Evolutionary conservation across 2,113 vertebrate genomes (phyloP).

Genomic region (Chiloscyllium plagiosum): DNA sequence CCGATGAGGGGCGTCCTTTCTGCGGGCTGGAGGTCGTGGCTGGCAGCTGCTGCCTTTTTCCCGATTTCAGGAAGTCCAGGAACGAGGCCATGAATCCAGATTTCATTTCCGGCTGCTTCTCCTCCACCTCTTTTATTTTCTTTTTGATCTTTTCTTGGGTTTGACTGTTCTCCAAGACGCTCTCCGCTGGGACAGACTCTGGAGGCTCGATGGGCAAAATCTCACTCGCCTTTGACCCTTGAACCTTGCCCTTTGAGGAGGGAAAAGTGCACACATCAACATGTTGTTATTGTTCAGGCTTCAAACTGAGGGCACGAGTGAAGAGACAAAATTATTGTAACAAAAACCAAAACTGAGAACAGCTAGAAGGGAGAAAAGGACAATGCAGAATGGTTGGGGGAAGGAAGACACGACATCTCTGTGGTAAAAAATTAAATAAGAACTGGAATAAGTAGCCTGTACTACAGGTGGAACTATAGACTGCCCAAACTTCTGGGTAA

Average conservation of each 20-base stretch:
- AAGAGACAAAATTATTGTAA: background rate
- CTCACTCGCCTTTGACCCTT: conserved; percentile 53
- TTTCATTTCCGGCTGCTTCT: conserved; percentile 81
- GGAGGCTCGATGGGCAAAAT: conserved; percentile 44
- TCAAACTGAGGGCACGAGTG: background rate
- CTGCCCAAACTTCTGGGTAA: no score
- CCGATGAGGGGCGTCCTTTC: conserved; percentile 53
- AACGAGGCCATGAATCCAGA: conserved; percentile 88
- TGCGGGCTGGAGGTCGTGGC: conserved; percentile 61
- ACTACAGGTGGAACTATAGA: no score
- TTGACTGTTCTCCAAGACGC: conserved; percentile 62
- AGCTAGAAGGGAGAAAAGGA: background rate
- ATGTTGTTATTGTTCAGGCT: background rate
- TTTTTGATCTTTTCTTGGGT: conserved; percentile 77
- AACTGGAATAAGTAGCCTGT: background rate
- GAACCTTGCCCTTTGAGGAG: conserved; percentile 54
- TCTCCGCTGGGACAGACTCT: conserved; percentile 44
- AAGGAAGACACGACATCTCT: background rate
- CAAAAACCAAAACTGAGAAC: background rate
- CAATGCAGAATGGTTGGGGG: background rate
- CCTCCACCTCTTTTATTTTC: conserved; percentile 78
- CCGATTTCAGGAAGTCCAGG: conserved; percentile 83
- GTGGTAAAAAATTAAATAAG: background rate
- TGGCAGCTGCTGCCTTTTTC: conserved; percentile 65
- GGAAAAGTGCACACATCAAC: background rate